phyloP scores from a whole-genome alignment of 2,888 invertebrate genomes.

The Cordilura impudica region DNA sequence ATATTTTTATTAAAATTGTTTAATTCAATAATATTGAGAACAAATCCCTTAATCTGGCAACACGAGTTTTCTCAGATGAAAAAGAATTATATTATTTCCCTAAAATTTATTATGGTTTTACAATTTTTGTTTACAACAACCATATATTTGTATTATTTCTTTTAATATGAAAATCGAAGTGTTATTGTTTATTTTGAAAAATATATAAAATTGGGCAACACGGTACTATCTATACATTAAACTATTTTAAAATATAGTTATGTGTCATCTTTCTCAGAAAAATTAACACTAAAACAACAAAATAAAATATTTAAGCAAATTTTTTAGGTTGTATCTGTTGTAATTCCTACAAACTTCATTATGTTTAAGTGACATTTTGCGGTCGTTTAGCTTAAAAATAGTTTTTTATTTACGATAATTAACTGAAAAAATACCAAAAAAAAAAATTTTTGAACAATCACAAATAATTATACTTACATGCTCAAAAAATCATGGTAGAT shows the following conservation, averaged over 20 bases:
- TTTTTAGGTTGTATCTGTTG: background rate
- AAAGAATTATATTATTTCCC: constrained; percentile 7
- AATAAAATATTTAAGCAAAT: background rate
- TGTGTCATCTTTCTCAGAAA: background rate
- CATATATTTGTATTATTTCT: background rate
- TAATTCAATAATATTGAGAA: background rate
- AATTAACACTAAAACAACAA: background rate
- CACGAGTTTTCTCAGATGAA: background rate
- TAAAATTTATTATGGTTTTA: background rate
- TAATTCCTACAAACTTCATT: background rate
- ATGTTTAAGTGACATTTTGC: constrained; percentile 50
- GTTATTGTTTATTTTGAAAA: background rate
- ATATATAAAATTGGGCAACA: background rate
- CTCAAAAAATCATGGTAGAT: constrained; percentile 2
- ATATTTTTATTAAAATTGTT: background rate
- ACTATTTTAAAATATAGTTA: background rate
- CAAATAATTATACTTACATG: constrained; percentile 28
- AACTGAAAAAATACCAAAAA: constrained; percentile 31
- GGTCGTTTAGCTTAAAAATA: constrained; percentile 44
- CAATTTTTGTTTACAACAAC: constrained; percentile 1
- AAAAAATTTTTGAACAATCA: background rate
- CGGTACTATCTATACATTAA: background rate
- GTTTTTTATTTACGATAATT: constrained; percentile 38
- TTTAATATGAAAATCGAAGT: constrained; percentile 5
- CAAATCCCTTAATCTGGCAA: background rate